Evolutionary conservation across 2,888 invertebrate genomes (phyloP).

Genomic region (Pycnomerus fuliginosus): DNA sequence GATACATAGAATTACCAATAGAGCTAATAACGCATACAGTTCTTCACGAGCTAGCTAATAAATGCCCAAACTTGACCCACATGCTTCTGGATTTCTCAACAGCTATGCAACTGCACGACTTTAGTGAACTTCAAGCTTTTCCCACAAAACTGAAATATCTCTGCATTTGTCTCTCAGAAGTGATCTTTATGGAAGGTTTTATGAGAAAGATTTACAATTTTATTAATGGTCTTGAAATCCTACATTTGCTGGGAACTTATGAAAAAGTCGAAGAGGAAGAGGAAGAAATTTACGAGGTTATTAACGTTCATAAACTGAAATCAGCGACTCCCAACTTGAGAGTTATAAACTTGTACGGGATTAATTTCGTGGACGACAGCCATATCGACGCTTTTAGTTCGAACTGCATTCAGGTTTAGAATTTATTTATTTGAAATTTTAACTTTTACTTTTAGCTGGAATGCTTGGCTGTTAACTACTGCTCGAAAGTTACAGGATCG

Average conservation of each 20-base stretch:
- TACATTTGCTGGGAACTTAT: constrained; percentile 97
- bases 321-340: constrained; percentile 96
- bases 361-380: constrained; percentile 97
- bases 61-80: constrained; percentile 93
- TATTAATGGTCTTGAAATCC: constrained; percentile 94
- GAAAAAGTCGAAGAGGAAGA: constrained; percentile 98
- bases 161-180: constrained; percentile 92
- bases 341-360: constrained; percentile 97
- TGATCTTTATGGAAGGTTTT: constrained; percentile 99
- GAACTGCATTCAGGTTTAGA: constrained; percentile 81
- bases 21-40: constrained; percentile 96
- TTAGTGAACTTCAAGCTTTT: constrained; percentile 98
- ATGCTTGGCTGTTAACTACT: constrained; percentile 95
- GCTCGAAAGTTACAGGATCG: constrained; percentile 94
- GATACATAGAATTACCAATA: constrained; percentile 92
- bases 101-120: constrained; percentile 99
- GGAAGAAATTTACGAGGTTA: constrained; percentile 98
- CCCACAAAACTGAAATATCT: constrained; percentile 87
- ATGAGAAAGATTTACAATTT: constrained; percentile 99
- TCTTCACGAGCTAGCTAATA: constrained; percentile 93
- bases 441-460: constrained; percentile 68
- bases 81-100: constrained; percentile 98
- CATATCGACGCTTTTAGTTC: constrained; percentile 98
- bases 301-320: constrained; percentile 98
- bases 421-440: constrained; percentile 14